Percentiles rank a stretch among this genome's conserved stretches.
Conservation (phyloP, 2,888 invertebrate genomes). For the Drosophila histrio region DNA sequence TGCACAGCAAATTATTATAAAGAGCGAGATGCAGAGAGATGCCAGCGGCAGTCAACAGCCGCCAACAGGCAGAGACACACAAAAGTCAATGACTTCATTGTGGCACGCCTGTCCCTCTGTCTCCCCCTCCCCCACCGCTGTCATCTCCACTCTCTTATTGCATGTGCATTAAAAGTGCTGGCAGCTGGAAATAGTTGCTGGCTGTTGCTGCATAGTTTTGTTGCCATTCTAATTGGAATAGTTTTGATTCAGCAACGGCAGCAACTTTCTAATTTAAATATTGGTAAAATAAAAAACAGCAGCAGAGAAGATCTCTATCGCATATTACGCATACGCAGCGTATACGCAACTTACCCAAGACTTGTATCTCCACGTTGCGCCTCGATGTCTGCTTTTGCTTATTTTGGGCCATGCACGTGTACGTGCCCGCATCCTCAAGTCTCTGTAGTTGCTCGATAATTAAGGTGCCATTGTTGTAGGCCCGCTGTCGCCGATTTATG, state of each 20-base stretch:
- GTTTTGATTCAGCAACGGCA: slow-evolving; percentile 45
- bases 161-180: slow-evolving; percentile 71
- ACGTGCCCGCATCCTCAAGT: slow-evolving; percentile 93
- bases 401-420: slow-evolving; percentile 95
- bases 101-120: slow-evolving; percentile 38
- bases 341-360: slow-evolving; percentile 86
- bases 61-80: slow-evolving; percentile 38
- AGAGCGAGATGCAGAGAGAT: slow-evolving; percentile 20
- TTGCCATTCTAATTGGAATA: slow-evolving; percentile 75
- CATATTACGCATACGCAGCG: slow-evolving; percentile 50
- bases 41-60: slow-evolving; percentile 6
- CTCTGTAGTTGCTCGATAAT: slow-evolving; percentile 94
- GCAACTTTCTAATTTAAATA: slow-evolving; percentile 69
- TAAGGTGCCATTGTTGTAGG: slow-evolving; percentile 93
- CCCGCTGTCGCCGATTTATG: slow-evolving; percentile 93
- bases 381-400: slow-evolving; percentile 92
- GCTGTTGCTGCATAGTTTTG: slow-evolving; percentile 66
- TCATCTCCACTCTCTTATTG: too few species aligned
- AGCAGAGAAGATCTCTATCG: background rate
- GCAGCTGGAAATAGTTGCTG: slow-evolving; percentile 71
- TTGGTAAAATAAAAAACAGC: slow-evolving; percentile 37
- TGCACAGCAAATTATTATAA: slow-evolving; percentile 65
- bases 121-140: background rate
- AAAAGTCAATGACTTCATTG: slow-evolving; percentile 78
- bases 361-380: slow-evolving; percentile 90